Evolutionary conservation across 2,113 vertebrate genomes (phyloP).

Genomic region (Mastomys coucha): DNA sequence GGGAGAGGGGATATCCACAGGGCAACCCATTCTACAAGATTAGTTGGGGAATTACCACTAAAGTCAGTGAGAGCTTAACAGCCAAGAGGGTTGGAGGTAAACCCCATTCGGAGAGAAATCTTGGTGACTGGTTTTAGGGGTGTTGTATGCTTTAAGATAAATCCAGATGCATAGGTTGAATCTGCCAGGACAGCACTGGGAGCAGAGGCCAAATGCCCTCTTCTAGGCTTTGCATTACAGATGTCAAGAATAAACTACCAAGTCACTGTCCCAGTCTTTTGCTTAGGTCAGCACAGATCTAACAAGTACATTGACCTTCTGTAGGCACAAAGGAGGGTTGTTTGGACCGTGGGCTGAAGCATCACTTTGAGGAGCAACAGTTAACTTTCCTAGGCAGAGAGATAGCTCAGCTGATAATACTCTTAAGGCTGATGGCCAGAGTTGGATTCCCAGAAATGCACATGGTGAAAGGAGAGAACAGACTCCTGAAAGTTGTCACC

Average conservation of each 20-base stretch:
- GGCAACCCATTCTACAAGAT: background rate
- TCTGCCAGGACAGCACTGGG: background rate
- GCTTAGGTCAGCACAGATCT: background rate
- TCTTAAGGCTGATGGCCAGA: background rate
- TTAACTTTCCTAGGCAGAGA: background rate
- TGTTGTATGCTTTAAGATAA: background rate
- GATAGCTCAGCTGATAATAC: background rate
- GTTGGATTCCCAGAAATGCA: background rate
- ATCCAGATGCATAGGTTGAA: background rate
- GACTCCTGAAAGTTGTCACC: background rate
- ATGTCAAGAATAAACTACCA: background rate
- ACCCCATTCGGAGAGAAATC: no score
- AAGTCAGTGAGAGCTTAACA: no score
- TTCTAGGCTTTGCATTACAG: constrained; percentile 42
- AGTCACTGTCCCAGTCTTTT: constrained; percentile 36
- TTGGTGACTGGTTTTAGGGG: background rate
- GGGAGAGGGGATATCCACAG: background rate
- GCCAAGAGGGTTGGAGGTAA: background rate
- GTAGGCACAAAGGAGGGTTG: background rate
- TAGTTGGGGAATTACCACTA: background rate
- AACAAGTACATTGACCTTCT: constrained; percentile 29
- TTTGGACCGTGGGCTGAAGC: constrained; percentile 31
- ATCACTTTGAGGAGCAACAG: constrained; percentile 16
- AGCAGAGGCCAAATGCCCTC: background rate
- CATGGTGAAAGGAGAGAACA: background rate